Evolutionary conservation across 2,888 invertebrate species (phyloP), one percentile per base, ranked within the genome.

Genomic region (Luperina nickerlii): DNA sequence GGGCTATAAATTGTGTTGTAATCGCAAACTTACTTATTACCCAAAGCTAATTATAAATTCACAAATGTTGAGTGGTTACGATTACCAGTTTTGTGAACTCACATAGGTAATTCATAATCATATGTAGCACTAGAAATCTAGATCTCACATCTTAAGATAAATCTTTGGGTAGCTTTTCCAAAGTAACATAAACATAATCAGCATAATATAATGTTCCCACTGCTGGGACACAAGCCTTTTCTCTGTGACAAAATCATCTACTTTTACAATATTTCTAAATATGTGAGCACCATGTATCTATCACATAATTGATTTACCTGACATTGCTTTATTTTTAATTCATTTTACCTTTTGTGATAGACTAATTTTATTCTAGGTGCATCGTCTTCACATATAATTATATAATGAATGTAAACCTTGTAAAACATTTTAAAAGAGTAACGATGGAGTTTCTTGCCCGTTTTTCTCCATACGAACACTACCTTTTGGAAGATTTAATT

Each of bases 1-100:
- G 69, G 83, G 75, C 84, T 85, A 87, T 91, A 87, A 89, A 90
- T 88, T 78, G 81, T 85, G 81, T 87, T 85, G 84, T 86, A 88
- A 90, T 87, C 78, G 74, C 78, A 60, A 78, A 76, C 74, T 82
- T 84, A 71, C 72, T 74, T 79, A 80, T 62, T 60, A 62, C 18
- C 65, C 27, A 51, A 75, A 68, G 48, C n/a, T 57, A 75, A 48
- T 48, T 42, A 66, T 72, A 32, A 18, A 78, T 72, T 78, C 42
- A 32, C 24, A 62, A 67, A 74, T 63, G 57, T 73, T 62, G 6
- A 66, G n/a, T 48, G 4, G 45, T 51, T 51, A 13, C 6, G 9
- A 75, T 45, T 74, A 72, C 5, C 5, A 57, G n/a, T 62, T 24
- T 27, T 45, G 38, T 13, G 27, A 51, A 51, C 9, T 38, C n/a